These are phyloP conservation scores for Xylocampa areola DNA, from an alignment of 2,888 invertebrate species.

Conservation along the genomic window DNA sequence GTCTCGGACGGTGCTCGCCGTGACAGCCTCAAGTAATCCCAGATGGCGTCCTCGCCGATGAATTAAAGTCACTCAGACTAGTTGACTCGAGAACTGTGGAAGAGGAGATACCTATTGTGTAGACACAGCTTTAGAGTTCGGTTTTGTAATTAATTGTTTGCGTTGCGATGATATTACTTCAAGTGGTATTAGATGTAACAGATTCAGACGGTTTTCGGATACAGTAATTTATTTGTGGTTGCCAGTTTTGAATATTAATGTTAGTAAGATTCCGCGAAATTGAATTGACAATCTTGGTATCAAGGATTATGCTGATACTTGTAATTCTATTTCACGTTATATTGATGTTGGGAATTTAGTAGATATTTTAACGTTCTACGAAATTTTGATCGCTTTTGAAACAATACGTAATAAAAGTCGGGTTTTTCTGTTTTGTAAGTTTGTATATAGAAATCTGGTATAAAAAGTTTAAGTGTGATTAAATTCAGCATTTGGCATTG, in stretches of 20 bases:
- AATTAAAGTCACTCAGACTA: conserved; percentile 79
- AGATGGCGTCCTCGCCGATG: conserved; percentile 76
- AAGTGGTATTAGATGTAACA: conserved; percentile 54
- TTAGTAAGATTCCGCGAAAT: conserved; percentile 48
- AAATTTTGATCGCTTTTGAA: conserved; percentile 1
- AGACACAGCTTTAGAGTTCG: conserved; percentile 55
- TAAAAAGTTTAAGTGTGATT: no score
- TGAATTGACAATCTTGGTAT: conserved; percentile 57
- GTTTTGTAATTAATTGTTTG: conserved; percentile 61
- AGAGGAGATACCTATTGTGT: conserved; percentile 64
- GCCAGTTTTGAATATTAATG: conserved; percentile 55
- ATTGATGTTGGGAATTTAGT: conserved; percentile 24
- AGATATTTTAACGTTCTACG: conserved; percentile 8
- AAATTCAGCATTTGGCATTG: no score
- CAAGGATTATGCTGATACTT: conserved; percentile 47
- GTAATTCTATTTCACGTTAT: conserved; percentile 40
- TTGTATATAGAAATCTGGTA: no score
- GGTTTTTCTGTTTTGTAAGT: no score
- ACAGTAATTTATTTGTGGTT: conserved; percentile 53
- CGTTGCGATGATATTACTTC: conserved; percentile 56
- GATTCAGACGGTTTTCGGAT: conserved; percentile 53
- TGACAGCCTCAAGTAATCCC: conserved; percentile 81
- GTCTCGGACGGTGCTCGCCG: conserved; percentile 67
- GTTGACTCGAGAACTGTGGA: conserved; percentile 65
- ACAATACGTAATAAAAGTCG: neutral